Conservation (phyloP, 1,140 invertebrate species). For the Papilio machaon region DNA sequence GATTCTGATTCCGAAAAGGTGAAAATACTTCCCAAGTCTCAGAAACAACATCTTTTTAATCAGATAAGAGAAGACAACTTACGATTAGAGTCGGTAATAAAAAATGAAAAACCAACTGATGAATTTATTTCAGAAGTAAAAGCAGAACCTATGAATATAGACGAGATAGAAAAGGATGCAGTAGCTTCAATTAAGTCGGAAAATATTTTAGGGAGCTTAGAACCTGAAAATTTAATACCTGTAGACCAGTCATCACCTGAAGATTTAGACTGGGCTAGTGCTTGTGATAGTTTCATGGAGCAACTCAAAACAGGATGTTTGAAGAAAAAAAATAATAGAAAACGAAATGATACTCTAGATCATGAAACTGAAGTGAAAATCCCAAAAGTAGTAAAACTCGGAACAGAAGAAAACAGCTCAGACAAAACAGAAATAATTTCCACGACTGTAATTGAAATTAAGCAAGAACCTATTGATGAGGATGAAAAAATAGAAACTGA, state of each 20-base stretch:
- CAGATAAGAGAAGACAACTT: slow-evolving; percentile 78
- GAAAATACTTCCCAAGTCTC: slow-evolving; percentile 71
- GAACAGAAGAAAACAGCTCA: background rate
- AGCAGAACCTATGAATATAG: slow-evolving; percentile 76
- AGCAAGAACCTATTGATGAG: slow-evolving; percentile 73
- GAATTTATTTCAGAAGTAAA: slow-evolving; percentile 65
- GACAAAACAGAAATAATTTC: slow-evolving; percentile 18
- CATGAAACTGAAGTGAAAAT: slow-evolving; percentile 58
- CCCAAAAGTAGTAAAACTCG: slow-evolving; percentile 47
- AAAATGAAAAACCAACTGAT: slow-evolving; percentile 61
- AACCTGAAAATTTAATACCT: slow-evolving; percentile 44
- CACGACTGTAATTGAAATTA: slow-evolving; percentile 57
- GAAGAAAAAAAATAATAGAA: slow-evolving; percentile 83
- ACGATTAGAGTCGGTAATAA: slow-evolving; percentile 74
- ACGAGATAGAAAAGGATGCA: slow-evolving; percentile 77
- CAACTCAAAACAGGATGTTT: slow-evolving; percentile 84
- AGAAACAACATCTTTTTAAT: slow-evolving; percentile 77
- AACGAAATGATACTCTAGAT: slow-evolving; percentile 67
- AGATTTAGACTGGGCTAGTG: slow-evolving; percentile 84
- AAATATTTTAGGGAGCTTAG: slow-evolving; percentile 57
- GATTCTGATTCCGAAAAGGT: slow-evolving; percentile 55
- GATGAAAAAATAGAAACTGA: slow-evolving; percentile 55
- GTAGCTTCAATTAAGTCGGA: slow-evolving; percentile 72
- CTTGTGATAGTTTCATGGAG: slow-evolving; percentile 88
- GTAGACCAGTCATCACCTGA: slow-evolving; percentile 45